phyloP scores from a whole-genome alignment of 2,888 invertebrate genomes.

The Brachyptera putata region DNA sequence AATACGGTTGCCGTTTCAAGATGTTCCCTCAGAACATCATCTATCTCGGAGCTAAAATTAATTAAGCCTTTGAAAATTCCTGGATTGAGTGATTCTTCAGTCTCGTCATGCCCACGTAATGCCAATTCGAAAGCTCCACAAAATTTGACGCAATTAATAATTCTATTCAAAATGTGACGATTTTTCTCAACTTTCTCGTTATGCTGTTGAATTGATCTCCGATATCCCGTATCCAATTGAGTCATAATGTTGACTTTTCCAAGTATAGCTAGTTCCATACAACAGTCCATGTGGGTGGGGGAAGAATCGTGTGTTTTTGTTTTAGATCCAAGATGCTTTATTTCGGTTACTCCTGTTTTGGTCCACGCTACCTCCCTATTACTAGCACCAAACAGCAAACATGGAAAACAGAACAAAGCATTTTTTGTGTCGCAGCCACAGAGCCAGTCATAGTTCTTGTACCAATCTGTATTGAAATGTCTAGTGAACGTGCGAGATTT shows the following conservation, averaged over 20 bases:
- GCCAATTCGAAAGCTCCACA: slow-evolving; percentile 38
- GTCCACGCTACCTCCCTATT: slow-evolving; percentile 24
- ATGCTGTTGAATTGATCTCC: slow-evolving; percentile 29
- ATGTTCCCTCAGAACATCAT: slow-evolving; percentile 36
- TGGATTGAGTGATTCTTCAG: slow-evolving; percentile 35
- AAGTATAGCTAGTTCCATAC: slow-evolving; percentile 26
- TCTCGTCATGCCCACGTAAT: slow-evolving; percentile 39
- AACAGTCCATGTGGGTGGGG: slow-evolving; percentile 27
- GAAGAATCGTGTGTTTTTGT: slow-evolving; percentile 31
- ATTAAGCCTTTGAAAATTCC: slow-evolving; percentile 38
- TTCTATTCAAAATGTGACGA: slow-evolving; percentile 24
- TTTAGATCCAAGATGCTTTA: slow-evolving; percentile 32
- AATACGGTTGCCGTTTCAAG: slow-evolving; percentile 37
- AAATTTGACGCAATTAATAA: slow-evolving; percentile 40
- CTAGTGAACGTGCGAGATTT: not conserved
- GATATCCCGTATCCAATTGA: slow-evolving; percentile 33
- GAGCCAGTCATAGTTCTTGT: slow-evolving; percentile 2
- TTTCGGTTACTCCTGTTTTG: slow-evolving; percentile 30
- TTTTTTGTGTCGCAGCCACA: slow-evolving; percentile 17
- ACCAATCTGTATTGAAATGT: not conserved
- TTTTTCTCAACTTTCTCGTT: slow-evolving; percentile 35
- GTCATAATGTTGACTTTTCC: slow-evolving; percentile 33
- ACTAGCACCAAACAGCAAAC: slow-evolving; percentile 34
- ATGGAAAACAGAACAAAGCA: slow-evolving; percentile 35
- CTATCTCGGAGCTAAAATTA: slow-evolving; percentile 37